Base-by-base conservation (phyloP, 2,888 invertebrate species). In the Caradrina clavipalpis region DNA sequence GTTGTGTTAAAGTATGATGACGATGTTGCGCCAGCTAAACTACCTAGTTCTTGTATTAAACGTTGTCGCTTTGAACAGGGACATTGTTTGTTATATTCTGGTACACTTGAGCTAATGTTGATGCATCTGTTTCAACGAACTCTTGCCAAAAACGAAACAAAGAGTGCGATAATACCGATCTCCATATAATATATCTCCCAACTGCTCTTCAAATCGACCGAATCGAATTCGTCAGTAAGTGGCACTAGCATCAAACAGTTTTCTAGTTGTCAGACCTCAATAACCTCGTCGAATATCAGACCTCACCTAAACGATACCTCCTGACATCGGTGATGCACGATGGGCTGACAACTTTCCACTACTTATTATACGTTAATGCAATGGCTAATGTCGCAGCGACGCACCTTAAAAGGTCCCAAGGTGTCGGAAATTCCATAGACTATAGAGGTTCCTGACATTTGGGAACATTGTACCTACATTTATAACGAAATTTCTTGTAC, bases 1-100 rank as follows among this genome's bases (percentile, higher is more conserved):
- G 76, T 84, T 88, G 89, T 92, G 91, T 91, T 89, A 90, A 88
- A 88, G 88, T 87, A 85, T 90, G 89, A 90, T 91, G 92, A 92
- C 91, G 90, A 89, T 87, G 90, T 89, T 89, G 87, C 86, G 87
- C 87, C 88, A 87, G 85, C 86, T 85, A 91, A 91, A 92, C 89
- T 88, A 90, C 88, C 86, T 87, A 88, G 85, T 87, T 84, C 45
- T 67, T 56, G 88, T 88, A 82, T 86, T 81, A 79, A 78, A 70
- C 86, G 89, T 39, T 39, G 39, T 86, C 84, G 87, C 81, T 75
- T 65, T 77, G 74, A 92, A 89, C 85, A 91, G 83, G 91, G 91
- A 91, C 91, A 88, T 88, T 92, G 87, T 90, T 93, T 92, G 89
- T 90, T 89, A 88, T 87, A 72, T 77, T 76, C 80, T 79, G 80